Conservation (phyloP, 2,797 vertebrate species). For the Micropoecilia bifurca region DNA sequence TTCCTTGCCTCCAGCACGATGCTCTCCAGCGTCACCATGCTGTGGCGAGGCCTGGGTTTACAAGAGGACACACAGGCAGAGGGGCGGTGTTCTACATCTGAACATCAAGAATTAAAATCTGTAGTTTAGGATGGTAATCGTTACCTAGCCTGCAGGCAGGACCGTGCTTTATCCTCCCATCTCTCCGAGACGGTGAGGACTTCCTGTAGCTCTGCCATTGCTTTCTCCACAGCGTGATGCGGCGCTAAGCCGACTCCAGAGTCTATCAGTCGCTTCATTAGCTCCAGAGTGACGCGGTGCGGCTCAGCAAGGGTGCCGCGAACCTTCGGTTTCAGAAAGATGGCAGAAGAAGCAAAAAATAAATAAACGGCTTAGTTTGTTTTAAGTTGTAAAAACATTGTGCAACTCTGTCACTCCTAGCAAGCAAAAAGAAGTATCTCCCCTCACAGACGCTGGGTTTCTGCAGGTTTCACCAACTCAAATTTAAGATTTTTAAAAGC, state of each 20-base stretch:
- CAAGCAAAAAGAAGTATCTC: not conserved
- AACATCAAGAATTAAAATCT: not conserved
- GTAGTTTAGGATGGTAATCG: not conserved
- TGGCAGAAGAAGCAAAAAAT: not conserved
- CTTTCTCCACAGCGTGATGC: conserved; percentile 97
- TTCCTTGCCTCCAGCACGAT: conserved; percentile 95
- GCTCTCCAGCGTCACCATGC: conserved; percentile 91
- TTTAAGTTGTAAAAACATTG: not conserved
- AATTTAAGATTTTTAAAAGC: no score
- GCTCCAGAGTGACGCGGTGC: conserved; percentile 92
- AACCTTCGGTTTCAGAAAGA: conserved; percentile 70
- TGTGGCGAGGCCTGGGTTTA: conserved; percentile 89
- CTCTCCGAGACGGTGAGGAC: conserved; percentile 96
- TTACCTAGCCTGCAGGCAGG: conserved; percentile 94
- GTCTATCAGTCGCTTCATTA: conserved; percentile 98
- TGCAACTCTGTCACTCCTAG: not conserved
- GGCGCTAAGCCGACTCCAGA: conserved; percentile 96
- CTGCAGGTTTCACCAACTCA: no score
- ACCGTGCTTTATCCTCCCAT: conserved; percentile 97
- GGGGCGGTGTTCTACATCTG: not conserved
- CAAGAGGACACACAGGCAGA: not conserved
- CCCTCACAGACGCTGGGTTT: not conserved
- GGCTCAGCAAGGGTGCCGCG: conserved; percentile 91
- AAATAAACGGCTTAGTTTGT: not conserved
- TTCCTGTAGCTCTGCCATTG: conserved; percentile 98